phyloP scores from a whole-genome alignment of 2,888 invertebrate genomes.

The Eilema sororculum region DNA sequence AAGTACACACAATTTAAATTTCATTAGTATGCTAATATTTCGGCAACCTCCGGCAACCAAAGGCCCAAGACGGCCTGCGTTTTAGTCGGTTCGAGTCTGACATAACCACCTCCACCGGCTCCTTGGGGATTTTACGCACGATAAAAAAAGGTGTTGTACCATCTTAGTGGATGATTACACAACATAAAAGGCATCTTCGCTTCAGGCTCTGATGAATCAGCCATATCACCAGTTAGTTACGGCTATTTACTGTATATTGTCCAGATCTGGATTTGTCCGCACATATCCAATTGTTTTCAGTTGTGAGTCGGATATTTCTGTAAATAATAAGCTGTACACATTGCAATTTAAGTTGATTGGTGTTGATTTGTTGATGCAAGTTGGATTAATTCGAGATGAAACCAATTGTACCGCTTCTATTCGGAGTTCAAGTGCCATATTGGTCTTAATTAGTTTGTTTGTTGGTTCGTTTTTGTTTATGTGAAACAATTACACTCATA shows the following conservation, averaged over 20 bases:
- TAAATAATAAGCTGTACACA: conserved; percentile 36
- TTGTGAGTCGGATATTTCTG: conserved; percentile 20
- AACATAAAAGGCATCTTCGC: background rate
- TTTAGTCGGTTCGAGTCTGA: too few relatives aligned
- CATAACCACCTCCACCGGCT: too few relatives aligned
- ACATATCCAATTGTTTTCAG: conserved; percentile 12
- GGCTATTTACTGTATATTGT: background rate
- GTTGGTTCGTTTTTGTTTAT: conserved; percentile 3
- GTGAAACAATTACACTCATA: background rate
- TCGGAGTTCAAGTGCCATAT: background rate
- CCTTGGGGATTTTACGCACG: too few relatives aligned
- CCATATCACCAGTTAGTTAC: background rate
- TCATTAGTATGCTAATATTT: too few relatives aligned
- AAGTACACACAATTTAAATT: too few relatives aligned
- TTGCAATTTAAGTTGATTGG: conserved; percentile 65
- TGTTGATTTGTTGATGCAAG: conserved; percentile 59
- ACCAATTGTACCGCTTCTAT: conserved; percentile 29
- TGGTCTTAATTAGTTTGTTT: conserved; percentile 33
- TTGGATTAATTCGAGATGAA: conserved; percentile 51
- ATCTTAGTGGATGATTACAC: too few relatives aligned
- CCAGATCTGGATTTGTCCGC: conserved; percentile 18
- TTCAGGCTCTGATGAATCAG: background rate
- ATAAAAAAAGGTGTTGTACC: too few relatives aligned
- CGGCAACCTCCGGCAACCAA: too few relatives aligned
- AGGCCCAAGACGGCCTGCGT: too few relatives aligned